These are phyloP conservation scores for Zelostemma sp. DNA, from an alignment of 1,140 invertebrate genomes.

Conservation along the genomic window DNA sequence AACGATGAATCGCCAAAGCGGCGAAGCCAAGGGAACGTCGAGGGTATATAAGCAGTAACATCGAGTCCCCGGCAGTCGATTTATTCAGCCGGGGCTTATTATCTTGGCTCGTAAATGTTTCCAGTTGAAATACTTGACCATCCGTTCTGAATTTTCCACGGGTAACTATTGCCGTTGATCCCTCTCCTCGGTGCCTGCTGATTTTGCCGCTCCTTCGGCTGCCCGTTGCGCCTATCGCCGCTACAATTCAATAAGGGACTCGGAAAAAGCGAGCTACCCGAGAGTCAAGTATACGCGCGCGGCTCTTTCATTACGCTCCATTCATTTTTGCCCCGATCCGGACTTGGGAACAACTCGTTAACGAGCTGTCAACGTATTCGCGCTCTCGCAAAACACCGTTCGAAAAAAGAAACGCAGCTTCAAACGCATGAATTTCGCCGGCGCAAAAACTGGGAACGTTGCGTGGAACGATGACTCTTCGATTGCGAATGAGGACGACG, in stretches of 20 bases:
- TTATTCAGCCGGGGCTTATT: conserved; percentile 47
- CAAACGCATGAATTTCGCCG: too few relatives aligned
- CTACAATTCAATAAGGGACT: conserved; percentile 45
- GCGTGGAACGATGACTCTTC: too few relatives aligned
- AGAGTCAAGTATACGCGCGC: too few relatives aligned
- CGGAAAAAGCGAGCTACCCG: not conserved
- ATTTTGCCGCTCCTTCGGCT: conserved; percentile 20
- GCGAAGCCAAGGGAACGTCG: conserved; percentile 36
- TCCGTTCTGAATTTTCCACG: conserved; percentile 40
- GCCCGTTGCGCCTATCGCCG: conserved; percentile 27
- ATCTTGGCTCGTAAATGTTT: conserved; percentile 47
- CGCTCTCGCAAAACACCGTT: too few relatives aligned
- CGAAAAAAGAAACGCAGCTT: too few relatives aligned
- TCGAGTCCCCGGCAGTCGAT: conserved; percentile 42
- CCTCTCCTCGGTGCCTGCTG: too few relatives aligned
- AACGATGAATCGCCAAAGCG: conserved; percentile 54
- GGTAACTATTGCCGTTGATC: conserved; percentile 46
- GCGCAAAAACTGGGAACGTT: too few relatives aligned
- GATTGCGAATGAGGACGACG: too few relatives aligned
- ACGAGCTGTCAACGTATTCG: too few relatives aligned
- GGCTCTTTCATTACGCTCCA: conserved; percentile 25
- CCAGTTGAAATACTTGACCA: conserved; percentile 24
- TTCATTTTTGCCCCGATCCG: not conserved
- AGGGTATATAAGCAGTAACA: conserved; percentile 25
- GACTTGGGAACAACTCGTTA: too few relatives aligned